Evolutionary conservation across 2,888 invertebrate genomes (phyloP).

Genomic region (Pharmacophagus antenor): DNA sequence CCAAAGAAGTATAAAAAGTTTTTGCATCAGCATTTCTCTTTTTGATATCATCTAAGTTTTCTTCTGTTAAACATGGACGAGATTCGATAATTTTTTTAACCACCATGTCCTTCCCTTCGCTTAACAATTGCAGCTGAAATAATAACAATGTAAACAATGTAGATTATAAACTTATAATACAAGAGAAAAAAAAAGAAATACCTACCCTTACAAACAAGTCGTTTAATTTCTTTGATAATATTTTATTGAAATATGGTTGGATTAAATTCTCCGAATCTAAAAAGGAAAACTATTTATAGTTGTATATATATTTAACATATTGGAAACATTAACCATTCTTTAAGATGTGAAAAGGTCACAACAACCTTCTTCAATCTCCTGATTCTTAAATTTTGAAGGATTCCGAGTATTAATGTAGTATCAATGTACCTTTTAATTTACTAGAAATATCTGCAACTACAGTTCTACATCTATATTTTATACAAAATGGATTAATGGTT

Average conservation of each 20-base stretch:
- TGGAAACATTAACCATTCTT: no score
- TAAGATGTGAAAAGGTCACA: no score
- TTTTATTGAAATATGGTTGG: slow-evolving; percentile 32
- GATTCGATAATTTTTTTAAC: slow-evolving; percentile 17
- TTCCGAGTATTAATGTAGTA: no score
- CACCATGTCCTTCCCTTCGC: slow-evolving; percentile 16
- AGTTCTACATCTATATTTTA: no score
- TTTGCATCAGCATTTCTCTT: slow-evolving; percentile 6
- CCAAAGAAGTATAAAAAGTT: slow-evolving; percentile 31
- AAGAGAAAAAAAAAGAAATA: no score
- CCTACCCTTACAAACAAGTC: slow-evolving; percentile 35
- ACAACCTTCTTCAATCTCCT: no score
- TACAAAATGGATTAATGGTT: no score
- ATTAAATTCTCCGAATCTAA: slow-evolving; percentile 36
- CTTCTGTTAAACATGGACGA: not conserved
- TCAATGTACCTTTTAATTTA: no score
- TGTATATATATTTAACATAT: not conserved
- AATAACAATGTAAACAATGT: no score
- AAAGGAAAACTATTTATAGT: slow-evolving; percentile 26
- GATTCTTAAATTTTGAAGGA: no score
- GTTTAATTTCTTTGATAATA: slow-evolving; percentile 35
- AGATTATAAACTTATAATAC: no score
- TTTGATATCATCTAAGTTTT: slow-evolving; percentile 5
- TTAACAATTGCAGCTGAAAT: slow-evolving; percentile 20
- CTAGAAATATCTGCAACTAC: no score